A percentile compares a stretch with the other conserved stretches of the same genome.
These are phyloP conservation scores for Zophobas atratus DNA, from an alignment of 1,140 invertebrate genomes.

Conservation along the genomic window DNA sequence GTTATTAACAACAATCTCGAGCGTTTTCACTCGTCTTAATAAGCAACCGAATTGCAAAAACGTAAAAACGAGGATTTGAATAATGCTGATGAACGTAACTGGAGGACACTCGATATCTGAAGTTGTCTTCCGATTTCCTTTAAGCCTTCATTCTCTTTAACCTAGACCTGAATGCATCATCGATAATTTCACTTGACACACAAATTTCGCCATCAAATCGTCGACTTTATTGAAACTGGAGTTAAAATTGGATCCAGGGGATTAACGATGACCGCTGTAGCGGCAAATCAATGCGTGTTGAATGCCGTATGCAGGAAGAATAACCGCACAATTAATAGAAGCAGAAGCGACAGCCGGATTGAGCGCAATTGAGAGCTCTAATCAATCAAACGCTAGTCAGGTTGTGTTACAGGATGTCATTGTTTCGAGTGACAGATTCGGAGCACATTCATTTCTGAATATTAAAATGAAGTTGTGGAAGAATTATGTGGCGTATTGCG, in stretches of 20 bases:
- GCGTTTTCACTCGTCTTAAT: slow-evolving; percentile 26
- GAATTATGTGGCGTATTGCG: no score
- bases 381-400: slow-evolving; percentile 39
- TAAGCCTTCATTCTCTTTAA: slow-evolving; percentile 31
- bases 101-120: slow-evolving; percentile 60
- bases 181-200: slow-evolving; percentile 43
- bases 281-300: slow-evolving; percentile 19
- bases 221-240: slow-evolving; percentile 2
- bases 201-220: slow-evolving; percentile 19
- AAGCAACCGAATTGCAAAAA: slow-evolving; percentile 35
- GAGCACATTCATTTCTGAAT: no score
- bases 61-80: slow-evolving; percentile 56
- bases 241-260: slow-evolving; percentile 10
- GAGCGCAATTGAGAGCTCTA: slow-evolving; percentile 33
- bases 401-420: slow-evolving; percentile 31
- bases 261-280: slow-evolving; percentile 22
- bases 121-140: slow-evolving; percentile 27
- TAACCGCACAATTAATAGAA: slow-evolving; percentile 29
- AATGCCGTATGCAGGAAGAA: slow-evolving; percentile 1
- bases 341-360: slow-evolving; percentile 20
- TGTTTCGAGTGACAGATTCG: slow-evolving; percentile 12
- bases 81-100: slow-evolving; percentile 67
- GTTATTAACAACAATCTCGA: slow-evolving; percentile 12
- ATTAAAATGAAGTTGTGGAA: no score
- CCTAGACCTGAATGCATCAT: slow-evolving; percentile 60